Percentiles rank a stretch among this genome's conserved stretches.
Evolutionary conservation across 2,888 invertebrate genomes (phyloP).

Genomic region (Alitta virens): DNA sequence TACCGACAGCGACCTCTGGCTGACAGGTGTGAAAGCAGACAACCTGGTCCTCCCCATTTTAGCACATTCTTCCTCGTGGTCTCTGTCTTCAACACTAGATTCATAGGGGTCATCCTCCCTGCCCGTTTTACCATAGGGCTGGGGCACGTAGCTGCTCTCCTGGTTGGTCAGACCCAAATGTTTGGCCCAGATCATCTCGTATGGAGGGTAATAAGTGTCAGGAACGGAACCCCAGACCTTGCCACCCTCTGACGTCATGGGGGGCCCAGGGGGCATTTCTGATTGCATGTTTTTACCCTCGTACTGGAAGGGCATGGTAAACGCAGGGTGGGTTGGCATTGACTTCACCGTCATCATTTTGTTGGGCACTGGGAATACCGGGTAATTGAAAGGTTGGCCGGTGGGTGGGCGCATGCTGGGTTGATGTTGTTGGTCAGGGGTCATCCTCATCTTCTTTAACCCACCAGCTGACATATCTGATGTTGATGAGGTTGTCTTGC

Average conservation of each 20-base stretch:
- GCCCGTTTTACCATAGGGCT: background rate
- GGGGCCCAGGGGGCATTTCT: background rate
- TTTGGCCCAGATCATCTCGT: slow-evolving; percentile 28
- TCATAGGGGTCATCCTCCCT: background rate
- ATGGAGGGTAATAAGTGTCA: slow-evolving; percentile 20
- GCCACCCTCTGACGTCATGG: background rate
- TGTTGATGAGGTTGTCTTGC: background rate
- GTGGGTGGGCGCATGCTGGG: background rate
- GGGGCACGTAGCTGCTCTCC: slow-evolving; percentile 10
- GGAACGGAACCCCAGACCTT: slow-evolving; percentile 3
- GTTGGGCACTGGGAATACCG: slow-evolving; percentile 21
- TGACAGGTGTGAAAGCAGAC: slow-evolving; percentile 13
- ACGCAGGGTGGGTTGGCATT: slow-evolving; percentile 11
- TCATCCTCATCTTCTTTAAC: background rate
- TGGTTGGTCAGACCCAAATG: slow-evolving; percentile 21
- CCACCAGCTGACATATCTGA: background rate
- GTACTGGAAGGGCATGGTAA: slow-evolving; percentile 14
- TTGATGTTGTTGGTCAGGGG: background rate
- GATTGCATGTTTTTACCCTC: background rate
- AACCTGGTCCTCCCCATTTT: background rate
- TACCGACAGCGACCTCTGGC: background rate
- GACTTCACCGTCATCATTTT: slow-evolving; percentile 15
- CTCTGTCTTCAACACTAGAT: background rate
- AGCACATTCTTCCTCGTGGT: background rate
- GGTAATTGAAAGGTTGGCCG: slow-evolving; percentile 10